Evolutionary conservation across 2,113 vertebrate genomes (phyloP).

Genomic region (Pomatostomus ruficeps): DNA sequence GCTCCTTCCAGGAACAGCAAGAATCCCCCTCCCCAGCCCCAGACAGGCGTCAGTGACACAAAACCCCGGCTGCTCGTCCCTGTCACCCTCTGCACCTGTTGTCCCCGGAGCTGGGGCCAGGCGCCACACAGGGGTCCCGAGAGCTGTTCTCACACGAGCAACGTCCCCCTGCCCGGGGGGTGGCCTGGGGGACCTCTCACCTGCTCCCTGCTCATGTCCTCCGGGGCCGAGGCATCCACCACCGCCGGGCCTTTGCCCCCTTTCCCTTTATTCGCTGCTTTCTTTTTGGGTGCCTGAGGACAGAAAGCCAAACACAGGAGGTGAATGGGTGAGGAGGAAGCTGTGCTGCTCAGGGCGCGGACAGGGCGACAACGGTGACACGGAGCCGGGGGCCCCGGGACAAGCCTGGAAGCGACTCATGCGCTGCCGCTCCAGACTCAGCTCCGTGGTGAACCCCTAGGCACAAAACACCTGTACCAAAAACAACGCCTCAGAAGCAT

Average conservation of each 20-base stretch:
- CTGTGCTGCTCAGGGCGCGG: fast-evolving
- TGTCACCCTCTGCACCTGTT: neutral
- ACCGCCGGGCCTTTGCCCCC: slow-evolving; percentile 56
- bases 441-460: fast-evolving
- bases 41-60: neutral
- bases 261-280: slow-evolving; percentile 53
- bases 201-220: slow-evolving; percentile 87
- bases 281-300: slow-evolving; percentile 80
- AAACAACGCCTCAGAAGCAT: neutral
- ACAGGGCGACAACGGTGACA: neutral
- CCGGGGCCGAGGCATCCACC: slow-evolving; percentile 75
- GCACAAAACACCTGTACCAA: neutral
- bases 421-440: neutral
- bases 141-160: fast-evolving
- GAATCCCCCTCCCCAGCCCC: neutral
- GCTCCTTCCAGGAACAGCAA: neutral
- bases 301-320: neutral
- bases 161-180: fast-evolving
- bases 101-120: neutral
- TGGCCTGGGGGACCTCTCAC: slow-evolving; percentile 53
- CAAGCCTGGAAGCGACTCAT: neutral
- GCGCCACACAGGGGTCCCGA: neutral
- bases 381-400: neutral
- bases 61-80: neutral
- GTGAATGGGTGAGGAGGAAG: fast-evolving